Evolutionary conservation across 2,113 vertebrate genomes (phyloP), one percentile per base, ranked within the genome.

Genomic region (Castor canadensis): DNA sequence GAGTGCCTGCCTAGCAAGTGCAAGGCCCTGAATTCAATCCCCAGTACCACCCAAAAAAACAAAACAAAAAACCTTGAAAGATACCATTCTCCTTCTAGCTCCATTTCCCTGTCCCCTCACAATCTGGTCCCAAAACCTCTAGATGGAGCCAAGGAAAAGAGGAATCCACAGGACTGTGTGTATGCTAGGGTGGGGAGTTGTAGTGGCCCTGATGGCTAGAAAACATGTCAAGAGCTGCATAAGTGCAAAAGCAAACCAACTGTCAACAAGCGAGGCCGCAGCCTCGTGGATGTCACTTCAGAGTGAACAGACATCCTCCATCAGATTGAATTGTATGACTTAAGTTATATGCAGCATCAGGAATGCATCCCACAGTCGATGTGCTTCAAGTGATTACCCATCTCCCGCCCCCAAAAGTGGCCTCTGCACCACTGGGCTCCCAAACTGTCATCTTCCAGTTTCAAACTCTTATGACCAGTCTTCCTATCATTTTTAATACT

Each of bases 221-320:
- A 89, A 80, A 58, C 15, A n/a, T 72, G 43, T 32, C 22, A 45
- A 35, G 32, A 76, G 56, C 0, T 24, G 4, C 19, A 26, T 6
- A 54, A 67, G 24, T 16, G 43, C 52, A 71, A 66, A 82, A 47
- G 38, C 62, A 58, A 52, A 13, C 45, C 17, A 38, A 40, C 28
- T 20, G 52, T 0, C 12, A 56, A 49, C 3, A 13, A 67, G 6
- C 13, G 0, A 9, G 1, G 0, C 3, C 2, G 9, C 6, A 26
- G 20, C 38, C 19, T 15, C 17, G 1, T 0, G 1, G 20, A 38
- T 0, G 17, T 19, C 28, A 75, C 30, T 20, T 30, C 16, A 32
- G 28, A 3, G 75, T 4, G 30, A 49, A 52, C 13, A 89, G 16
- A 67, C 13, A 43, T 3, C 47, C 69, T 81, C 38, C 12, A 12